phyloP scores from a whole-genome alignment of 1,140 invertebrate species.

The Pseudomyrmex gracilis region DNA sequence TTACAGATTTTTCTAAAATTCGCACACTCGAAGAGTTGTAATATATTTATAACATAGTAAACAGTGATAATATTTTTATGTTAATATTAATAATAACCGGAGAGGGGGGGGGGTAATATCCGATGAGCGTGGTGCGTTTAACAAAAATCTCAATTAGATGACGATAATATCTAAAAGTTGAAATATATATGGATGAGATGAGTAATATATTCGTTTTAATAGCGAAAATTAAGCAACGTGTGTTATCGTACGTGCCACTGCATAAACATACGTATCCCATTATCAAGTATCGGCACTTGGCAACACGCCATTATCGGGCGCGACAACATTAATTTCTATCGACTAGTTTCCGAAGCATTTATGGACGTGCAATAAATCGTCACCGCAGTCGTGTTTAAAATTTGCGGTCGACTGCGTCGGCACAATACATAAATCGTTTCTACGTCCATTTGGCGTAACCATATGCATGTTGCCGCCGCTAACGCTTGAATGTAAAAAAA shows the following conservation, averaged over 20 bases:
- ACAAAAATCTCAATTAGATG: too few relatives aligned
- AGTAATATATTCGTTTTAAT: neutral
- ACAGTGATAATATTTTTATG: too few relatives aligned
- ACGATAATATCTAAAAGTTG: too few relatives aligned
- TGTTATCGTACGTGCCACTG: constrained; percentile 12
- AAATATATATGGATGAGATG: too few relatives aligned
- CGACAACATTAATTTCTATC: constrained; percentile 41
- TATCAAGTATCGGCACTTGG: constrained; percentile 48
- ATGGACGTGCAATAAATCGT: constrained; percentile 40
- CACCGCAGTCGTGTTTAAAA: constrained; percentile 48
- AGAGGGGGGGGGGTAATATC: too few relatives aligned
- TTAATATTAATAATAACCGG: neutral
- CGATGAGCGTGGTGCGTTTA: neutral
- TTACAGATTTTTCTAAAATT: constrained; percentile 1
- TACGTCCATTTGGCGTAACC: neutral
- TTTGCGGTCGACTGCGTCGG: constrained; percentile 38
- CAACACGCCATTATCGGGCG: constrained; percentile 24
- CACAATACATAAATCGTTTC: constrained; percentile 24
- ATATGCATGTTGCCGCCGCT: neutral
- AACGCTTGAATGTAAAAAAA: neutral
- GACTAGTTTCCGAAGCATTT: constrained; percentile 6
- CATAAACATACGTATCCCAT: constrained; percentile 34
- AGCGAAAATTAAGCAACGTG: constrained; percentile 1
- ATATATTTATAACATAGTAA: too few relatives aligned
- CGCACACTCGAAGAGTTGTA: neutral